Evolutionary conservation across 2,888 invertebrate genomes (phyloP), one percentile per base, ranked within the genome.

Genomic region (Parnassius mnemosyne): DNA sequence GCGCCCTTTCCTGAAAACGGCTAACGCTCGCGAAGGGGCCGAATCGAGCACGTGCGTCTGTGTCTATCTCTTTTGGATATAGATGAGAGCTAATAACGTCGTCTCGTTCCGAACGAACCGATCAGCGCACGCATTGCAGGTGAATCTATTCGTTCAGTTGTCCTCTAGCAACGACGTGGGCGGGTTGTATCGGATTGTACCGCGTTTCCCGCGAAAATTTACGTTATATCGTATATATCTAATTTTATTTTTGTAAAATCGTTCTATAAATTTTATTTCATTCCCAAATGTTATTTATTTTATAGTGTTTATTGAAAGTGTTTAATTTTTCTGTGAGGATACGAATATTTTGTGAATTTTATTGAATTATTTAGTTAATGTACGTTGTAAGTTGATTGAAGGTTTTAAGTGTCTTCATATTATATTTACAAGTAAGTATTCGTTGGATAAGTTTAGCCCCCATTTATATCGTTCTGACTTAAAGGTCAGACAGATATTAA

Each of bases 51-150:
- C 90, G 90, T 90, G 90, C 86, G 82, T 75, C 60, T 73, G 53
- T 58, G 53, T 64, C 72, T 63, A 34, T 84, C 85, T 76, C 77
- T 64, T 53, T 87, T 78, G 66, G 42, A 49, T 76, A 1, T 60
- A n/a, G 2, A 25, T 5, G 57, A 55, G 54, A 55, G 61, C 13
- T 54, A 47, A 68, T 77, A 65, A 63, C 25, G 63, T 71, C 62
- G 65, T 83, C 84, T 76, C 79, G 66, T 53, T 86, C 76, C 61
- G 53, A 59, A 78, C 69, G 68, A 75, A 75, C 76, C 82, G 84
- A 85, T 77, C 84, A 86, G 87, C 90, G 87, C 88, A 88, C 90
- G 90, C 89, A 90, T 83, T 90, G 90, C 90, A 90, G 90, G 90
- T 90, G 87, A 86, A 81, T 78, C 75, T 71, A 72, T 69, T 71